Base-by-base conservation (phyloP, 1,140 invertebrate genomes). In the Drosophila sechellia region DNA sequence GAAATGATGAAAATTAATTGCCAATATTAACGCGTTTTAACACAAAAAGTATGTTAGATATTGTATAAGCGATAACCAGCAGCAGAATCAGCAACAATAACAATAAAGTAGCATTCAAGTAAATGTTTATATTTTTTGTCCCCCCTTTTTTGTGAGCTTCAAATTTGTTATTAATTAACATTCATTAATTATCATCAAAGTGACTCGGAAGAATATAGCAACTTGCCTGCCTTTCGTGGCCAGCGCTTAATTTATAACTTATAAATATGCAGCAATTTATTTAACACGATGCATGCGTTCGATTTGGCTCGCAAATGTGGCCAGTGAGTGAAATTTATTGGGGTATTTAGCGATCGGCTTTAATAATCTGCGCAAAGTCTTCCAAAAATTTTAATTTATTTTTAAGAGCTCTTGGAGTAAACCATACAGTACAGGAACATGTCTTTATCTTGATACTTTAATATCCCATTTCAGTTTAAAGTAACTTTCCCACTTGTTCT, bases 141-240 rank as follows among this genome's bases (percentile, higher is more conserved):
- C 43, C 68, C 63, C n/a, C 50, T 54, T 50, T 57, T 35, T 56
- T 40, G 50, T 59, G 63, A 50, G 22, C 56, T 53, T 80, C 66
- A 86, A 80, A 84, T 77, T 85, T 81, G 77, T 85, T 81, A 85
- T 85, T 85, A 85, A 85, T 85, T 85, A 85, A 71, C 63, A 78
- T 60, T 66, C 77, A 85, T 85, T 85, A 81, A 81, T 81, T 77
- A 81, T 59, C 57, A 68, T 63, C 60, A 50, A 43, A 75, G 48
- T 59, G 60, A 71, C 40, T 61, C 56, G 61, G 65, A 69, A 71
- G 74, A 61, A 77, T 75, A 54, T 65, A 48, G 61, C 48, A 54
- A 69, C 59, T 56, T 40, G 45, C 56, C 79, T 66, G 79, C 72
- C 55, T 74, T 84, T 85, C 77, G 78, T 68, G 60, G 61, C 22